Evolutionary conservation across 2,888 invertebrate genomes (phyloP), one percentile per base, ranked within the genome.

Genomic region (Ecliptopera silaceata): DNA sequence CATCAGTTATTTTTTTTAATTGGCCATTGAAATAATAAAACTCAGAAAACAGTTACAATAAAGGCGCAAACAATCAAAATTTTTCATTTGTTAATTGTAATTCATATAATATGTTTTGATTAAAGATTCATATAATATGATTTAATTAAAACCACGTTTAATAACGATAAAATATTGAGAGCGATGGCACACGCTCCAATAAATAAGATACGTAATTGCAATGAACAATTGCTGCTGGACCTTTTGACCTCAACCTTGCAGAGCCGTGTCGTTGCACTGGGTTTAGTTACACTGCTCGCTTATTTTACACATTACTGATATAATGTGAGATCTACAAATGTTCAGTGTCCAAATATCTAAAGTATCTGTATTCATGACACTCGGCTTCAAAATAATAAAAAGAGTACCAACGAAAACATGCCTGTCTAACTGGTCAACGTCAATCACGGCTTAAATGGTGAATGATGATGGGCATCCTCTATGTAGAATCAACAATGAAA

Each of bases 211-310:
- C 56, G 55, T 71, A 67, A 77, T 70, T 72, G n/a, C 71, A 73
- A 70, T 73, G 64, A 64, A 63, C 73, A 79, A 81, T 79, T 78
- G 77, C 63, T 63, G 45, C 36, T 44, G 65, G 68, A 73, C 76
- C 77, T 75, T 79, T 79, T 77, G 84, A 86, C 85, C 86, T 77
- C 76, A 76, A 83, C 84, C 82, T 85, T 83, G 80, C 64, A 32
- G 68, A 82, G 80, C 63, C 32, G 68, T 77, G 84, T 82, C 86
- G 72, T 76, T 84, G 83, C 75, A 71, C 82, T 51, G 39, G 50
- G 61, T 26, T 4, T 58, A 57, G 53, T 36, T 36, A 11, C 26
- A 18, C 20, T 15, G 15, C 36, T 15, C 10, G 15, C 15, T 36
- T 26, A n/a, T n/a, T n/a, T n/a, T n/a, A n/a, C n/a, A n/a, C n/a